Percentiles rank a stretch among this genome's conserved stretches.
phyloP scores from a whole-genome alignment of 1,140 invertebrate genomes.

The Drosophila bocqueti region DNA sequence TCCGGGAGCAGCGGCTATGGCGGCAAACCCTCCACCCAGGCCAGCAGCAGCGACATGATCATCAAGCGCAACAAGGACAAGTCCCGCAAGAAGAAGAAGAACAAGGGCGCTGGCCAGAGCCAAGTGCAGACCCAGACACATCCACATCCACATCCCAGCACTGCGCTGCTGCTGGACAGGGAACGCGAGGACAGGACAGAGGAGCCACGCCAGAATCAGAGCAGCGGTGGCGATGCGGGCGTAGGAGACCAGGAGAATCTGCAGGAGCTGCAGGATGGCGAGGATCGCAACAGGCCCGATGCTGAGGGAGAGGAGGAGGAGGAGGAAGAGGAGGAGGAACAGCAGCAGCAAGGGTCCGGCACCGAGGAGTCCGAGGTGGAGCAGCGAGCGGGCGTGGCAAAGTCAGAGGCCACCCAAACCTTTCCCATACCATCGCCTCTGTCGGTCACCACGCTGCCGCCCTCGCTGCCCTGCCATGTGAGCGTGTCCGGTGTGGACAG shows the following conservation, averaged over 20 bases:
- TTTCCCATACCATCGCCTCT: constrained; percentile 44
- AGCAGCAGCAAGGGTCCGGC: constrained; percentile 10
- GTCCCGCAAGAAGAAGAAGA: constrained; percentile 86
- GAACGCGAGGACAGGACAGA: constrained; percentile 43
- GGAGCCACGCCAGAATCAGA: constrained; percentile 8
- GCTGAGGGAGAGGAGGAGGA: background rate
- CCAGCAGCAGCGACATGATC: constrained; percentile 85
- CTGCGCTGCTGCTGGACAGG: background rate
- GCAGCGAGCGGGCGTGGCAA: constrained; percentile 17
- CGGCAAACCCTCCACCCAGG: constrained; percentile 87
- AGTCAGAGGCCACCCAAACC: constrained; percentile 36
- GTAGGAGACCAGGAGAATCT: constrained; percentile 16
- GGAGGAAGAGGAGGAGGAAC: constrained; percentile 11
- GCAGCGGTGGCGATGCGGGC: background rate
- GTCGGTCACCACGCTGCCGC: constrained; percentile 23
- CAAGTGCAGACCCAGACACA: constrained; percentile 21
- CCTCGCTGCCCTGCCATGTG: constrained; percentile 1
- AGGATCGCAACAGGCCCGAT: constrained; percentile 1
- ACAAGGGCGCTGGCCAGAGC: constrained; percentile 41
- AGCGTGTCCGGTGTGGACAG: constrained; percentile 12
- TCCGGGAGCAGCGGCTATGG: constrained; percentile 92
- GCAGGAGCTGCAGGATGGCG: constrained; percentile 25
- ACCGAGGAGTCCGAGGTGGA: constrained; percentile 46
- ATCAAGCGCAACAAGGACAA: constrained; percentile 86
- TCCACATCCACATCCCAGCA: constrained; percentile 4